Evolutionary conservation across 1,140 invertebrate species (phyloP).

Genomic region (Rhagoletis zephyria): DNA sequence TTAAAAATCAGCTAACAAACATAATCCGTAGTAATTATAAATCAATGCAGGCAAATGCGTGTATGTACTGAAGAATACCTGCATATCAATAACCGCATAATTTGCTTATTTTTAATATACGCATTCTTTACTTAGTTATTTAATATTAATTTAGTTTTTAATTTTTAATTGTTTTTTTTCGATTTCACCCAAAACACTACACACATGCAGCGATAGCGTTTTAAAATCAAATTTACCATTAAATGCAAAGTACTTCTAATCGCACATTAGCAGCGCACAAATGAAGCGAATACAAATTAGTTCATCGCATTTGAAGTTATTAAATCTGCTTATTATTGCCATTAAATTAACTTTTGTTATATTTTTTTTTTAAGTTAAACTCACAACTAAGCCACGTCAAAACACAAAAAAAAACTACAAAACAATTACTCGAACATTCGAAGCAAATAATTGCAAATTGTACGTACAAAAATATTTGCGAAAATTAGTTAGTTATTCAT

Average conservation of each 20-base stretch:
- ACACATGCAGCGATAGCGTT: not conserved
- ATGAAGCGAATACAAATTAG: constrained; percentile 12
- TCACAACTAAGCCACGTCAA: not conserved
- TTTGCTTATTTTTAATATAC: constrained; percentile 8
- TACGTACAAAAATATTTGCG: not conserved
- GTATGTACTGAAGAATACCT: too few species aligned
- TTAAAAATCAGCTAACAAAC: too few species aligned
- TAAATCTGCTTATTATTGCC: not conserved
- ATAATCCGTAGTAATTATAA: too few species aligned
- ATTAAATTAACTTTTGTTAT: not conserved
- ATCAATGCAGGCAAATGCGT: too few species aligned
- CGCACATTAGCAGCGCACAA: not conserved
- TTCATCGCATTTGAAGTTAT: not conserved
- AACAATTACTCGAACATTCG: not conserved
- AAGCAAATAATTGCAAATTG: constrained; percentile 1
- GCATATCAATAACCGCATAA: not conserved
- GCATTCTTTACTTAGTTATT: not conserved
- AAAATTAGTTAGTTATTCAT: constrained; percentile 35
- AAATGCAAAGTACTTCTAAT: constrained; percentile 11
- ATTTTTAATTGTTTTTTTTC: not conserved
- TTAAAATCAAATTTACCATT: not conserved
- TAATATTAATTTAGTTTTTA: not conserved
- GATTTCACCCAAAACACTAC: not conserved
- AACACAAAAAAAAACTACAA: not conserved
- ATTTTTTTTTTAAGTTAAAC: not conserved